Evolutionary conservation across 2,888 invertebrate species (phyloP), one percentile per base, ranked within the genome.

Genomic region (Brachycybe producta): DNA sequence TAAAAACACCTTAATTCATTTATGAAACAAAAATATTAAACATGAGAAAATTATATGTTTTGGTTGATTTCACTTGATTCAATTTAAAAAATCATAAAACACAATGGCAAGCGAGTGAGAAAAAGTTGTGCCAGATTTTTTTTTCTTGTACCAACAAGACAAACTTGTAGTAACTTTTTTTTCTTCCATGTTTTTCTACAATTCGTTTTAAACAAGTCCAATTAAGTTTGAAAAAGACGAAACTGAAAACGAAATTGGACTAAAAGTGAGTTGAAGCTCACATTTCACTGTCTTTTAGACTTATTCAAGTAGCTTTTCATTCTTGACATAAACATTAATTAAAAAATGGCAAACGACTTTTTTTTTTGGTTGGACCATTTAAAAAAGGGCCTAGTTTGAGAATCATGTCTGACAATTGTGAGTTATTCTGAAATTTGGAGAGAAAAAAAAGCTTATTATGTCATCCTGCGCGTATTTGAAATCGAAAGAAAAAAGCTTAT

Each of bases 231-330:
- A 30, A 30, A 43, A 30, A 8, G 43, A 43, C 11, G 43, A n/a
- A 5, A n/a, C n/a, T n/a, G n/a, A n/a, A n/a, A n/a, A 2, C 19
- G 43, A 43, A 43, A 43, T 43, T 43, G 15, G 30, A n/a, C 30
- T 30, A 27, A 43, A 43, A 21, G 43, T 13, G 8, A n/a, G 23
- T n/a, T 5, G 23, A 27, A 17, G n/a, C 15, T 43, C 43, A 15
- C 43, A 28, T 43, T 43, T 43, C 43, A 43, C 30, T 43, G 43
- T 43, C 43, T 19, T 43, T 43, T n/a, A n/a, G n/a, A n/a, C n/a
- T n/a, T n/a, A n/a, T n/a, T n/a, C n/a, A 43, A 43, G 24, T 42
- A 17, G 43, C 43, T 5, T 42, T 26, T 27, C 28, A 43, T 27
- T 43, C n/a, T 27, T 43, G 43, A 43, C 43, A 43, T 27, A n/a